phyloP scores from a whole-genome alignment of 2,113 vertebrate genomes.

The Brevimyrus niger region DNA sequence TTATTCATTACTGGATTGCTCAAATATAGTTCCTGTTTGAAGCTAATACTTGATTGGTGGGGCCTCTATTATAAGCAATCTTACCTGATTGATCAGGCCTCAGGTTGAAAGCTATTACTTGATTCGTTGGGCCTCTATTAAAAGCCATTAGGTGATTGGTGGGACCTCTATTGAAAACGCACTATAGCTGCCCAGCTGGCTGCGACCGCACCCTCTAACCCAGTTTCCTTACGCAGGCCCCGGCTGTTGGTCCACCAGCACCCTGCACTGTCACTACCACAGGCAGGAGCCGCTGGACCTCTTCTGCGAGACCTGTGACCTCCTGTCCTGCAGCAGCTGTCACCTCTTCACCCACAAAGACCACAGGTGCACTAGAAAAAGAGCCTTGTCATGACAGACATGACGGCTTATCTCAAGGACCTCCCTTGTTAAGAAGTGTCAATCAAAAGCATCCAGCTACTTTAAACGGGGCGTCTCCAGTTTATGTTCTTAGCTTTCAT shows the following conservation, averaged over 20 bases:
- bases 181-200: not conserved
- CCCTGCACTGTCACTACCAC: slow-evolving; percentile 63
- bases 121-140: not conserved
- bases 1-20: not conserved
- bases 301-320: slow-evolving; percentile 70
- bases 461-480: not conserved
- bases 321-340: slow-evolving; percentile 71
- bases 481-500: not conserved
- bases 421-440: not conserved
- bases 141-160: not conserved
- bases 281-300: slow-evolving; percentile 70
- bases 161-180: not conserved
- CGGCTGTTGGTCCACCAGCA: slow-evolving; percentile 50
- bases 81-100: too few relatives aligned
- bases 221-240: slow-evolving; percentile 42
- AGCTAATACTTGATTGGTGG: not conserved
- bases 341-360: slow-evolving; percentile 70
- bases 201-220: not conserved
- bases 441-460: not conserved
- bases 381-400: not conserved
- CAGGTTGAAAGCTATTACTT: not conserved
- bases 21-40: not conserved
- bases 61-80: not conserved
- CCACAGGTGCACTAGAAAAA: slow-evolving; percentile 56
- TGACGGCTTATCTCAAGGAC: not conserved